Evolutionary conservation across 2,113 vertebrate genomes (phyloP), one percentile per base, ranked within the genome.

Genomic region (Sturnus vulgaris): DNA sequence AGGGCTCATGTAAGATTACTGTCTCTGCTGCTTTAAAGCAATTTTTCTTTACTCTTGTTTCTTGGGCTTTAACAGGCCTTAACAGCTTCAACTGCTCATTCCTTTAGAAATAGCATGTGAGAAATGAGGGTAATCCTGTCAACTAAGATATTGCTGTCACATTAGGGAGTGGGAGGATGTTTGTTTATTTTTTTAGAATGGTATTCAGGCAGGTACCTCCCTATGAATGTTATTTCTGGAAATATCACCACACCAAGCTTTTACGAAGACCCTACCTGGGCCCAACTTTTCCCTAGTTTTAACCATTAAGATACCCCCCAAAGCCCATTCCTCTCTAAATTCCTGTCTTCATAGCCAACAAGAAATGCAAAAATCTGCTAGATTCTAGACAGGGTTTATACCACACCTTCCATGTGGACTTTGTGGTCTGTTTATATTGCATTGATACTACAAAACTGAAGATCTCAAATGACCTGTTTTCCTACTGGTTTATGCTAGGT

Each of bases 91-190:
- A 47, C 27, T 42, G n/a, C 53, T 77, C 16, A 47, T 61, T 61
- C 12, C 30, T 65, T 40, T 47, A 42, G 15, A 56, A 71, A 47
- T 3, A 52, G 7, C 13, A 5, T 52, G 49, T 60, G 47, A 81
- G 52, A 70, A 91, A 81, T 42, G 0, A 69, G 30, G 27, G 30
- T 83, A 66, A 40, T 13, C 28, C 57, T 75, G 33, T 65, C 35
- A 60, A 56, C 5, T 17, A 39, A 80, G 52, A 39, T 28, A 20
- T 8, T 47, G 14, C 22, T 68, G 63, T 52, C 42, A 77, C n/a
- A 39, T 0, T 42, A 7, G 11, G 9, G 11, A 15, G 5, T 7
- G 5, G 10, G 5, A 11, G 11, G 11, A 66, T 8, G 11, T 15
- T 15, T 19, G 5, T n/a, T 81, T 59, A 19, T 35, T 53, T 52